Evolutionary conservation across 2,797 vertebrate genomes (phyloP), one percentile per base, ranked within the genome.

Genomic region (Ciconia nigra): DNA sequence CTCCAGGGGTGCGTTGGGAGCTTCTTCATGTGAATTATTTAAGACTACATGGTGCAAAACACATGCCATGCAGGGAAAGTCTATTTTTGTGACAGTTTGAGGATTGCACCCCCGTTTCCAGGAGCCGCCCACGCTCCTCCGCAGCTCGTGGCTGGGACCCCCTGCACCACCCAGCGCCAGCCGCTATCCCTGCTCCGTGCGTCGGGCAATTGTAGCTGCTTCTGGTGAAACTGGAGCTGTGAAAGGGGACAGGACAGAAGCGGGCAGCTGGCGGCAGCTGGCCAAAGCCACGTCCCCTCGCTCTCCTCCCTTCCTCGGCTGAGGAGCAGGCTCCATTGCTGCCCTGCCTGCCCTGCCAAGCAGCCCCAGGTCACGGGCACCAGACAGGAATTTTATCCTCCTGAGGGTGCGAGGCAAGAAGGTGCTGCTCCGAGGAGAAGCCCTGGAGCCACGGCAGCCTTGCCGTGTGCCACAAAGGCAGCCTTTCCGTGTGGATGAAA

Each of bases 401-500:
- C 69, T 18, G 28, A 1, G 0, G 25, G 35, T n/a, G n/a, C 73
- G 8, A 51, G n/a, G 63, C 15, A 9, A 65, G 22, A 54, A 61
- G 42, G 28, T 26, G 42, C 57, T 67, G 42, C 55, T 57, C 47
- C 2, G 1, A 57, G 80, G 26, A 80, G 76, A 61, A n/a, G 39
- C 35, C n/a, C 47, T 20, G 41, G 55, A 31, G 87, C 46, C 1
- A 0, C 0, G 1, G 74, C 39, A 84, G n/a, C 29, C 46, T 46
- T 26, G 33, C 62, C 7, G 1, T 21, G 62, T 22, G 24, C 63
- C 65, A 8, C 6, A 2, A 26, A 31, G 35, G 39, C 10, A 8
- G 35, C 71, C 4, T 42, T 29, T 15, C 62, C 0, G 0, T 15
- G 55, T 0, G 14, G 33, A 3, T 61, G 37, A 4, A 71, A 49